These are phyloP conservation scores for Hapalemur alaotrensis DNA, from an alignment of 2,797 vertebrate genomes.

Conservation along the genomic window DNA sequence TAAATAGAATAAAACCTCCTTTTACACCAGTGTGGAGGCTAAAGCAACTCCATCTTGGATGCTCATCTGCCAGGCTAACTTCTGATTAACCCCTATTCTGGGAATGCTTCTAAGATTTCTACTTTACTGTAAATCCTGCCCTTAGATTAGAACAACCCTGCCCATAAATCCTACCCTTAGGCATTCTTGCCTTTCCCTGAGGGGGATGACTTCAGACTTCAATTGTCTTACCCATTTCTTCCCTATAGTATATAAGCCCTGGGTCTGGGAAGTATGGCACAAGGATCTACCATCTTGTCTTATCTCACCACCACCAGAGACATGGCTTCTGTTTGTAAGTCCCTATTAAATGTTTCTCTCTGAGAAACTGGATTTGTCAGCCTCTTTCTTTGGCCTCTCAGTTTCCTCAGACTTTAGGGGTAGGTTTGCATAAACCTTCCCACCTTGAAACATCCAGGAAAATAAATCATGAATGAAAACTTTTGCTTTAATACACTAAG, in stretches of 20 bases:
- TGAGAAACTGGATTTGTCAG: not conserved
- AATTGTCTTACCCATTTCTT: not conserved
- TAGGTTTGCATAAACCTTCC: not conserved
- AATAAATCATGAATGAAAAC: not conserved
- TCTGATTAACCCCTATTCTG: not conserved
- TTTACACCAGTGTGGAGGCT: not conserved
- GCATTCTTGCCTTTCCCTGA: not conserved
- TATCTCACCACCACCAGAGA: not conserved
- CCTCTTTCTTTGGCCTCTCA: not conserved
- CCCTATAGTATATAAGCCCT: too few species aligned
- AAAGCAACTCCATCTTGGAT: not conserved
- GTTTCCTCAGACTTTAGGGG: not conserved
- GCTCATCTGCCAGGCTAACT: not conserved
- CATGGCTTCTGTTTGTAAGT: not conserved
- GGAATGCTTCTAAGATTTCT: not conserved
- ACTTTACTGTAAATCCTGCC: not conserved
- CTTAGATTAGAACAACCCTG: not conserved
- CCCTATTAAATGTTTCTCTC: not conserved
- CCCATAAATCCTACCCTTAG: not conserved
- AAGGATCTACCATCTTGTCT: not conserved
- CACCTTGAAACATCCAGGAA: not conserved
- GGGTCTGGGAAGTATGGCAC: not conserved
- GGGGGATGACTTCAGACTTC: not conserved
- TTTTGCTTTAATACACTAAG: not conserved
- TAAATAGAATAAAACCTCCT: not conserved